These are phyloP conservation scores for Poecilobothrus nobilitatus DNA, from an alignment of 2,888 invertebrate species.

Conservation along the genomic window DNA sequence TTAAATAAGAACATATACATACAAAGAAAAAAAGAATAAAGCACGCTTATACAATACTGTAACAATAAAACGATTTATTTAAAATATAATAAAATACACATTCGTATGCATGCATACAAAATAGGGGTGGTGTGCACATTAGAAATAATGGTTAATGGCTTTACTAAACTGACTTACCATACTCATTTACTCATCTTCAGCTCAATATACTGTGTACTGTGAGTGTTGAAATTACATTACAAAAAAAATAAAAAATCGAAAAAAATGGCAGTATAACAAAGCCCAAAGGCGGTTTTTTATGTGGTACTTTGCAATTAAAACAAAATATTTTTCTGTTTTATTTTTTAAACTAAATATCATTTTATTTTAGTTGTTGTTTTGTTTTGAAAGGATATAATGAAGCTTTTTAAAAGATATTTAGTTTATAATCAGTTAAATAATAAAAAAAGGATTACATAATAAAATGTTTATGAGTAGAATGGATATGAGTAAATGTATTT, in stretches of 20 bases:
- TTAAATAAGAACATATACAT: too few relatives aligned
- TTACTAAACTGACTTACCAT: background rate
- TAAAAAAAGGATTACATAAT: background rate
- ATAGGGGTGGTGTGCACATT: background rate
- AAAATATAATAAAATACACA: background rate
- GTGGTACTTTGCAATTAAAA: conserved; percentile 24
- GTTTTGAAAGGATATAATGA: too few relatives aligned
- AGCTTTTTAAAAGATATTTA: background rate
- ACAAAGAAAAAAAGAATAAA: too few relatives aligned
- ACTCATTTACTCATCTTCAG: background rate
- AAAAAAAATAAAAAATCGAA: background rate
- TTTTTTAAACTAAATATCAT: too few relatives aligned
- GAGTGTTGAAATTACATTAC: too few relatives aligned
- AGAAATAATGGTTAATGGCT: background rate
- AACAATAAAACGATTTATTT: background rate
- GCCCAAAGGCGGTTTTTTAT: conserved; percentile 23
- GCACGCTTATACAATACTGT: background rate
- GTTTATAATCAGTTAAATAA: background rate
- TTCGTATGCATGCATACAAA: background rate
- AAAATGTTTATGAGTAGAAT: background rate
- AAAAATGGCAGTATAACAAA: conserved; percentile 21
- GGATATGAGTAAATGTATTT: background rate
- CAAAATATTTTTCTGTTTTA: conserved; percentile 12
- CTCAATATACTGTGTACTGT: background rate
- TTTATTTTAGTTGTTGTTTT: background rate